Conservation (phyloP, 2,797 vertebrate genomes). For the Coluber constrictor region DNA sequence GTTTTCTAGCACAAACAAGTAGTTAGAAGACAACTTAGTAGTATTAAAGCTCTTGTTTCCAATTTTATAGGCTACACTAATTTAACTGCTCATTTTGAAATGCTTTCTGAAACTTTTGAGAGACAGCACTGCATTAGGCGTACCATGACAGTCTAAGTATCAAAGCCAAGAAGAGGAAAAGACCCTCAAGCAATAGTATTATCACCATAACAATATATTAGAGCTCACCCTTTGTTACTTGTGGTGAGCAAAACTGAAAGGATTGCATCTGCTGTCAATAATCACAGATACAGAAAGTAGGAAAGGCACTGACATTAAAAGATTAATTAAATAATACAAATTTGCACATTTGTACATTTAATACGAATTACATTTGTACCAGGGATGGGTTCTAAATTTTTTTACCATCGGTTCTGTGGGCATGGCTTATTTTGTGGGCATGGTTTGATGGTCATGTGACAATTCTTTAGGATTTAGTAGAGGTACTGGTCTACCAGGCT, state of each 20-base stretch:
- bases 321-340: neutral
- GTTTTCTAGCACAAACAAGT: conserved; percentile 16
- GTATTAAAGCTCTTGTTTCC: neutral
- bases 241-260: neutral
- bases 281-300: neutral
- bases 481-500: too few species aligned
- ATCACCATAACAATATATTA: neutral
- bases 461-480: too few species aligned
- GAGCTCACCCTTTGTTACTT: neutral
- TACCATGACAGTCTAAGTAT: neutral
- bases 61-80: conserved; percentile 4
- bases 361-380: neutral
- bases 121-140: neutral
- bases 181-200: neutral
- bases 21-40: conserved; percentile 1
- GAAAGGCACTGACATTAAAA: neutral
- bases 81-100: conserved; percentile 17
- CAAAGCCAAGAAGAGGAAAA: neutral
- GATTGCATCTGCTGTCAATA: neutral
- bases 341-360: neutral
- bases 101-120: neutral
- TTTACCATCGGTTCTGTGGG: too few species aligned
- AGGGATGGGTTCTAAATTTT: too few species aligned
- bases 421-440: too few species aligned
- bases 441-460: too few species aligned